Conservation (phyloP, 2,797 vertebrate species). For the Tapera naevia region DNA sequence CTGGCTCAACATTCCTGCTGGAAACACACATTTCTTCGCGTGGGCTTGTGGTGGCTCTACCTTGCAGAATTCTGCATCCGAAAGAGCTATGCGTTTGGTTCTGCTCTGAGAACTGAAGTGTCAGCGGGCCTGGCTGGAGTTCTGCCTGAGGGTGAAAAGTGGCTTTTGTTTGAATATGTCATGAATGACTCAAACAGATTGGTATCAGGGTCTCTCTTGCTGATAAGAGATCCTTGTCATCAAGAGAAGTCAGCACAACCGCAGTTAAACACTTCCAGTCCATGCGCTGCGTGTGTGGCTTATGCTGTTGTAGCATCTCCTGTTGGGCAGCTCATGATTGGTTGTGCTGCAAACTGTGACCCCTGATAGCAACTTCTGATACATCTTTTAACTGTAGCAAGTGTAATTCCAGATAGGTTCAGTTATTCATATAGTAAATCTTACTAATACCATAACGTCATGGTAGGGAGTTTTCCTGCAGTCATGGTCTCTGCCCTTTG, state of each 20-base stretch:
- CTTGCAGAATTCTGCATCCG: background rate
- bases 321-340: fast-evolving
- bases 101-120: background rate
- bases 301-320: fast-evolving
- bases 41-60: background rate
- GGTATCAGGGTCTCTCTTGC: background rate
- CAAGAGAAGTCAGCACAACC: background rate
- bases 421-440: background rate
- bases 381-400: background rate
- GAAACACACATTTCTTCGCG: fast-evolving
- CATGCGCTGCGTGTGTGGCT: background rate
- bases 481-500: background rate
- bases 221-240: background rate
- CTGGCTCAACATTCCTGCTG: background rate
- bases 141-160: background rate
- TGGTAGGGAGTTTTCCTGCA: background rate
- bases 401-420: background rate
- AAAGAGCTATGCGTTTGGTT: fast-evolving
- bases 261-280: background rate
- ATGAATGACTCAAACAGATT: background rate
- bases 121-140: background rate
- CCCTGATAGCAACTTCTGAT: fast-evolving
- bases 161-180: background rate
- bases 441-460: background rate
- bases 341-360: fast-evolving